Base-by-base conservation (phyloP, 2,113 vertebrate species). In the Lipophrys pholis region DNA sequence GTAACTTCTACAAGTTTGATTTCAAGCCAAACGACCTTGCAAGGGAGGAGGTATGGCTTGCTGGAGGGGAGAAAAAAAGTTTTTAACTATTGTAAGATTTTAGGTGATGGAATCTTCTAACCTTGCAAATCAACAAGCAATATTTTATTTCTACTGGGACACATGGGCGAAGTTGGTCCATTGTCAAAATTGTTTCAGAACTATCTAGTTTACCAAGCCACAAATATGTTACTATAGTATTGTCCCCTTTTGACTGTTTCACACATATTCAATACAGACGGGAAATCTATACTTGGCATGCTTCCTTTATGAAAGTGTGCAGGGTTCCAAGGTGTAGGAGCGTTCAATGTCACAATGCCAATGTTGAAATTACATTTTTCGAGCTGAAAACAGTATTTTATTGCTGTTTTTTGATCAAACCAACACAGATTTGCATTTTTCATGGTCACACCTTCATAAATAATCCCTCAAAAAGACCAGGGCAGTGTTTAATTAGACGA, bases 11-110 rank as follows among this genome's bases (percentile, higher is more conserved):
- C 6, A 41, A 60, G 69, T 41, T 11, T 7, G 8, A 41, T 49
- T 65, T 76, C 17, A 71, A 56, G 40, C 5, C 62, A 55, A 46
- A 54, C 72, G 60, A 71, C 62, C 51, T 14, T 15, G 12, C 8
- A 43, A 76, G 3, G 10, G 58, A 30, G 49, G 30, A 43, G 65
- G 17, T 21, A 42, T n/a, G n/a, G 35, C 35, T 40, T 45, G 30
- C 15, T 42, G 21, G 21, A 2, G 21, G 4, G 4, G 4, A 30
- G 4, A 30, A 30, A 30, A 30, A 30, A 30, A 4, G 9, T 46
- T 53, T 43, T 65, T 8, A 69, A 40, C 39, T 43, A 2, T 0
- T 56, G 38, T 3, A 2, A 51, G 16, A 61, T 15, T 40, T 42
- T 14, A 53, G 21, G 42, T 35, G 46, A 38, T 30, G 12, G 77